Evolutionary conservation across 1,140 invertebrate genomes (phyloP), one percentile per base, ranked within the genome.

Genomic region (Bombus cullumanus): DNA sequence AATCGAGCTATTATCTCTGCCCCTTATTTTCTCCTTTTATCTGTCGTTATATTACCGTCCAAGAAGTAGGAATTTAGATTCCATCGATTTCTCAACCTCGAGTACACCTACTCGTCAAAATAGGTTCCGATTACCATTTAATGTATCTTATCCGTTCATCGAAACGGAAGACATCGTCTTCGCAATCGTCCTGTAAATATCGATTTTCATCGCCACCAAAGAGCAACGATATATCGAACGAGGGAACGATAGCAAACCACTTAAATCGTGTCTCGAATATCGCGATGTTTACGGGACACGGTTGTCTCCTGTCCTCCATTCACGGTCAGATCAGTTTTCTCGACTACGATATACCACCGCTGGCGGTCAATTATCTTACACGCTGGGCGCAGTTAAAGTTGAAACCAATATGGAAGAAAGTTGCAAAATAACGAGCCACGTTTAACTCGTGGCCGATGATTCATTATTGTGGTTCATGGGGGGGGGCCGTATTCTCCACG

Each of bases 401-500:
- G 87, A 28, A 80, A 76, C 47, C 78, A 73, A 71, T 76, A 75
- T 59, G 64, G 47, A 82, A 75, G 53, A 74, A 83, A 62, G 74
- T 68, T 37, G 64, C 62, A n/a, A 72, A 74, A 75, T 73, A 82
- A 80, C 86, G 79, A 88, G 64, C 28, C 57, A n/a, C 59, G 22
- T 62, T 82, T 77, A 66, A 62, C 57, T 64, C 77, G 47, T 25
- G 84, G 18, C 57, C 84, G 80, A 86, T 89, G 88, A 89, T 86
- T 89, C 88, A 89, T 89, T 89, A 81, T 82, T 53, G 47, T 53
- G 72, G 64, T 89, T 80, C 69, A 68, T 72, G 66, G 34, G 68
- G 57, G n/a, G 68, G 18, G 22, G 4, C 9, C 5, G n/a, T 66
- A 34, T 43, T 41, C 57, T 41, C 59, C 39, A 78, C 87, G 64